Conservation (phyloP, 1,140 invertebrate species). For the Zaprionus ghesquierei region DNA sequence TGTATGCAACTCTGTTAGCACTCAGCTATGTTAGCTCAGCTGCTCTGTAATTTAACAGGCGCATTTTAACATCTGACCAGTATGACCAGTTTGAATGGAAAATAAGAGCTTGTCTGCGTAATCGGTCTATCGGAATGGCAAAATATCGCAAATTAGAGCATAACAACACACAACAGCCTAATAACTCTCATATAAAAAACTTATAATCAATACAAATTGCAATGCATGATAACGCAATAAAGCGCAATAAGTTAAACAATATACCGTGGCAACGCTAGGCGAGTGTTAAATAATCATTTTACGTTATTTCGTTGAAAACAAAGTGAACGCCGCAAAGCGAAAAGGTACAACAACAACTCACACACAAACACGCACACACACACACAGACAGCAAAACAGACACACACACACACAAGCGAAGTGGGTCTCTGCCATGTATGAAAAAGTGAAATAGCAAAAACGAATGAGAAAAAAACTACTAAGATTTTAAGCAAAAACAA, state of each 20-base stretch:
- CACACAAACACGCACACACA: slow-evolving; percentile 18
- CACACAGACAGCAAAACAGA: slow-evolving; percentile 24
- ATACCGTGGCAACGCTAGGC: slow-evolving; percentile 13
- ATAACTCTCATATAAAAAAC: slow-evolving; percentile 46
- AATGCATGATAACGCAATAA: slow-evolving; percentile 52
- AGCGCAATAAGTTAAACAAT: slow-evolving; percentile 30
- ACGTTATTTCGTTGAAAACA: slow-evolving; percentile 8
- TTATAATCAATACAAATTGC: slow-evolving; percentile 63
- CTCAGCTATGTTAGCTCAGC: neutral
- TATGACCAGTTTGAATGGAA: slow-evolving; percentile 1
- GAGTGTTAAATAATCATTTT: slow-evolving; percentile 25
- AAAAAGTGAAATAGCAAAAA: slow-evolving; percentile 73
- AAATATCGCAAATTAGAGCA: slow-evolving; percentile 20
- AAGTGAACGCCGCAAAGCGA: slow-evolving; percentile 54
- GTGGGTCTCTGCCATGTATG: slow-evolving; percentile 55
- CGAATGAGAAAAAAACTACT: slow-evolving; percentile 23
- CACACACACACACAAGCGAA: slow-evolving; percentile 30
- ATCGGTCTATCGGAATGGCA: slow-evolving; percentile 25
- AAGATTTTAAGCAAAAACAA: slow-evolving; percentile 29
- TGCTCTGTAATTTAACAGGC: neutral
- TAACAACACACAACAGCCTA: slow-evolving; percentile 37
- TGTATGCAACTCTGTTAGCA: too few relatives aligned
- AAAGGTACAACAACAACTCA: slow-evolving; percentile 68
- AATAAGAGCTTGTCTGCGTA: neutral
- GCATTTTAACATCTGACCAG: neutral